Percentiles rank a stretch among this genome's conserved stretches.
Conservation (phyloP, 1,140 invertebrate genomes). For the Panagrolaimus sp. region DNA sequence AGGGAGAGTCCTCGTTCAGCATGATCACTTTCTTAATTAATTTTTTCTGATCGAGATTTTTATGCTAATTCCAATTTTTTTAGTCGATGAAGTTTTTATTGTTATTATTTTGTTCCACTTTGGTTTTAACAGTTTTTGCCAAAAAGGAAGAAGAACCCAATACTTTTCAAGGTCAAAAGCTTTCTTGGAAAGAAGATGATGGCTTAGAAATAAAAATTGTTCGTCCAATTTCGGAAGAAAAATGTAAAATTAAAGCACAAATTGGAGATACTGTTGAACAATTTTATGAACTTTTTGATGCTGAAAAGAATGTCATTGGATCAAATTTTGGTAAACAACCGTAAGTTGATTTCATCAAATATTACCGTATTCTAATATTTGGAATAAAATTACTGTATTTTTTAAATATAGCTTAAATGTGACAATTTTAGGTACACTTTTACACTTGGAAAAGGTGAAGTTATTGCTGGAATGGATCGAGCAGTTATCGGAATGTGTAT, state of each 20-base stretch:
- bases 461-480: slow-evolving; percentile 56
- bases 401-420: background rate
- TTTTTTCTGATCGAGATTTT: too few species aligned
- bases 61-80: too few species aligned
- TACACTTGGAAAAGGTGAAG: slow-evolving; percentile 52
- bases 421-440: slow-evolving; percentile 50
- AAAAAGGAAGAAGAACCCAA: too few species aligned
- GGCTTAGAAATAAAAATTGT: slow-evolving; percentile 58
- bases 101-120: too few species aligned
- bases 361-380: background rate
- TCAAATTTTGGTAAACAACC: slow-evolving; percentile 58
- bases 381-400: background rate
- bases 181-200: slow-evolving; percentile 52
- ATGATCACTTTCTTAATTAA: too few species aligned
- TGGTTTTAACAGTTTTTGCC: too few species aligned
- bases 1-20: too few species aligned
- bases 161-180: slow-evolving; percentile 44
- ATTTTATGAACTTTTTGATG: slow-evolving; percentile 54
- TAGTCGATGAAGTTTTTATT: too few species aligned
- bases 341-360: slow-evolving; percentile 49
- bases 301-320: slow-evolving; percentile 58
- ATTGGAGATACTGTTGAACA: slow-evolving; percentile 56
- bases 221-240: slow-evolving; percentile 50
- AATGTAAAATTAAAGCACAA: slow-evolving; percentile 55
- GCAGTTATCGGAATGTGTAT: slow-evolving; percentile 53